Evolutionary conservation across 2,888 invertebrate species (phyloP).

Genomic region (Ennomos fuscantarius): DNA sequence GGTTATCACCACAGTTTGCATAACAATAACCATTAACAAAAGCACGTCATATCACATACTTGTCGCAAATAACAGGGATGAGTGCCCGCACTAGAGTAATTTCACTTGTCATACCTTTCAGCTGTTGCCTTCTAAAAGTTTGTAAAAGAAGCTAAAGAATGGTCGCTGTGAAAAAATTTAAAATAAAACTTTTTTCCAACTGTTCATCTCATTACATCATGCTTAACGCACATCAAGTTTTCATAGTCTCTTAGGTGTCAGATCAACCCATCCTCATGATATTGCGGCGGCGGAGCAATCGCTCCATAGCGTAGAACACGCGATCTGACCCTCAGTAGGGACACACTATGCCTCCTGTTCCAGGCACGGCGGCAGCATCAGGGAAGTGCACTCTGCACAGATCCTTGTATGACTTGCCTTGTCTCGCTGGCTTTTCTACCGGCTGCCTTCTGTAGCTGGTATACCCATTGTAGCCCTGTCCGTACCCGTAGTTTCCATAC

Average conservation of each 20-base stretch:
- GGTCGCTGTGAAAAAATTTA: background rate
- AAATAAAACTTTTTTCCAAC: background rate
- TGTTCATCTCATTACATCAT: background rate
- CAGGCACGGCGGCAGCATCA: constrained; percentile 79
- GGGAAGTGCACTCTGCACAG: constrained; percentile 89
- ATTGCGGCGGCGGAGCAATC: constrained; percentile 78
- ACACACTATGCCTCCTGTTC: constrained; percentile 86
- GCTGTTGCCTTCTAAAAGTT: background rate
- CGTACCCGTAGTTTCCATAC: constrained; percentile 50
- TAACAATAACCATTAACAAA: constrained; percentile 36
- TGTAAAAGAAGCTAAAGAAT: background rate
- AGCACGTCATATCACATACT: constrained; percentile 44
- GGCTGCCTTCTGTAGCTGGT: constrained; percentile 33
- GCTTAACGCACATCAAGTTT: background rate
- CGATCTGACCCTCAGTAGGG: constrained; percentile 85
- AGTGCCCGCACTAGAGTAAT: constrained; percentile 19
- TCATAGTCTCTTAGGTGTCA: constrained; percentile 17
- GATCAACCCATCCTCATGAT: constrained; percentile 82
- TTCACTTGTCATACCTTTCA: constrained; percentile 1
- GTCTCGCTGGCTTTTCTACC: constrained; percentile 46
- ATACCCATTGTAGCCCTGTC: constrained; percentile 10
- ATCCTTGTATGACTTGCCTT: constrained; percentile 87
- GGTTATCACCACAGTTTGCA: constrained; percentile 62
- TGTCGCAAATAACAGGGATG: constrained; percentile 19
- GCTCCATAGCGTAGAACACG: constrained; percentile 84